Evolutionary conservation across 2,888 invertebrate species (phyloP).

Genomic region (Prosapia bicincta): DNA sequence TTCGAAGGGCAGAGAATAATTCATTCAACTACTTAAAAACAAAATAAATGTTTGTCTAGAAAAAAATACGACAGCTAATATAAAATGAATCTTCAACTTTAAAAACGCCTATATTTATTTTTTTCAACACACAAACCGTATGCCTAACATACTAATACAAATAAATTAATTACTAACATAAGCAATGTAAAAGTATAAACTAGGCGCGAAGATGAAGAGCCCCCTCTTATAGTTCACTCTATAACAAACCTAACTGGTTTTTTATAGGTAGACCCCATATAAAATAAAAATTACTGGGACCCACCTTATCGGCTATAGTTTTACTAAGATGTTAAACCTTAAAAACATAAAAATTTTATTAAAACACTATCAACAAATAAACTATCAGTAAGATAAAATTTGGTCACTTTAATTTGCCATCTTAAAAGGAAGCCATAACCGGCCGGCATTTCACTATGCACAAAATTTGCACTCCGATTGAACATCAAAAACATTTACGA

Average conservation of each 20-base stretch:
- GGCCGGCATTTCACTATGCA: constrained; percentile 34
- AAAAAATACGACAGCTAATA: neutral
- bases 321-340: too few relatives aligned
- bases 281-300: neutral
- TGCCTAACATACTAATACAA: too few relatives aligned
- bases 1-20: too few relatives aligned
- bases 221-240: neutral
- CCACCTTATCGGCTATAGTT: neutral
- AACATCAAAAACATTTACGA: constrained; percentile 33
- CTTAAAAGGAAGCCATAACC: constrained; percentile 18
- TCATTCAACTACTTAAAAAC: too few relatives aligned
- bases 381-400: too few relatives aligned
- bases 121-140: too few relatives aligned
- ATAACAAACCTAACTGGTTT: neutral
- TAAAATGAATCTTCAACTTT: neutral
- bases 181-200: neutral
- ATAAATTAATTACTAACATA: too few relatives aligned
- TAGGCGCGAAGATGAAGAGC: neutral
- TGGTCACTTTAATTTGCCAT: neutral
- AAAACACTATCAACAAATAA: too few relatives aligned
- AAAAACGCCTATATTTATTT: neutral
- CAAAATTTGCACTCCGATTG: constrained; percentile 8
- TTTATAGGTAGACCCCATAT: neutral
- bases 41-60: too few relatives aligned
- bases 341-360: too few relatives aligned